A percentile compares a stretch with the other conserved stretches of the same genome.
Evolutionary conservation across 2,888 invertebrate species (phyloP).

Genomic region (Parasteatoda lunata): DNA sequence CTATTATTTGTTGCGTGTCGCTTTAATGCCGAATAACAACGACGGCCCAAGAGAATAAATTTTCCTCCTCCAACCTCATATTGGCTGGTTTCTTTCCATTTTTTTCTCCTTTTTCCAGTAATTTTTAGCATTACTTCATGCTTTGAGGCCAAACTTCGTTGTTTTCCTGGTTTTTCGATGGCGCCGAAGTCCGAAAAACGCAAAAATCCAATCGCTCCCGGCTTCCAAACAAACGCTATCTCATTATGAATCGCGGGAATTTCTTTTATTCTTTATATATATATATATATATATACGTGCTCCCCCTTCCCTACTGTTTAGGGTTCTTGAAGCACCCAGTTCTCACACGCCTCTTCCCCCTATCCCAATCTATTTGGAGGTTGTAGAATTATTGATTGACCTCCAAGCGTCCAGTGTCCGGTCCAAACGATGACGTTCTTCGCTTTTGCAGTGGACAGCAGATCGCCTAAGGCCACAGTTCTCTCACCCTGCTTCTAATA

Average conservation of each 20-base stretch:
- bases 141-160: slow-evolving; percentile 52
- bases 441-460: slow-evolving; percentile 64
- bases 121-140: slow-evolving; percentile 31
- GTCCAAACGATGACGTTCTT: slow-evolving; percentile 56
- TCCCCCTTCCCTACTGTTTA: slow-evolving; percentile 36
- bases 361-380: slow-evolving; percentile 53
- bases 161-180: slow-evolving; percentile 36
- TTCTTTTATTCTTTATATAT: slow-evolving; percentile 21
- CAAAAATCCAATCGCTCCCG: slow-evolving; percentile 58
- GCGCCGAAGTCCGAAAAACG: slow-evolving; percentile 37
- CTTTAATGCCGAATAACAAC: slow-evolving; percentile 60
- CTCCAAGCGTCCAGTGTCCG: slow-evolving; percentile 62
- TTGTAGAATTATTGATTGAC: slow-evolving; percentile 67
- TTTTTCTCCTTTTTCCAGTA: slow-evolving; percentile 10
- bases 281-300: background rate
- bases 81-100: background rate
- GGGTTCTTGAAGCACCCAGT: slow-evolving; percentile 18
- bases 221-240: slow-evolving; percentile 59
- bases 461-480: slow-evolving; percentile 50
- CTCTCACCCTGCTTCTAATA: slow-evolving; percentile 24
- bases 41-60: slow-evolving; percentile 43
- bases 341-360: slow-evolving; percentile 19
- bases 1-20: slow-evolving; percentile 60
- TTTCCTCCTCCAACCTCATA: slow-evolving; percentile 5
- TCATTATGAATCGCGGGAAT: slow-evolving; percentile 60